These are phyloP conservation scores for Eleginops maclovinus DNA, from an alignment of 2,113 vertebrate species.

Conservation along the genomic window DNA sequence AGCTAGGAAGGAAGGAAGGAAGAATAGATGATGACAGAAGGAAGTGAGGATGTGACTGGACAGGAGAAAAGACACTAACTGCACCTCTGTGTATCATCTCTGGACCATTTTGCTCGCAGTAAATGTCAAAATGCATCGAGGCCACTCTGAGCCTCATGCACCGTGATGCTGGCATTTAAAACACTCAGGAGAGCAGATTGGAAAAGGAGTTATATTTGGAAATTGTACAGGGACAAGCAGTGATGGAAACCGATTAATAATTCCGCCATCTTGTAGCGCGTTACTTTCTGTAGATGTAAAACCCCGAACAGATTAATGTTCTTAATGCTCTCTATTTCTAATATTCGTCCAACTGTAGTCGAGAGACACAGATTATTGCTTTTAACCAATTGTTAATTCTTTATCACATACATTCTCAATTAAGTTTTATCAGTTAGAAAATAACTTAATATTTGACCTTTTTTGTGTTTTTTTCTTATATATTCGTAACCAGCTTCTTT, in stretches of 20 bases:
- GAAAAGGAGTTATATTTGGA: slow-evolving; percentile 51
- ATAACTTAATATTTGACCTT: too few species aligned
- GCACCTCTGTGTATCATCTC: slow-evolving; percentile 36
- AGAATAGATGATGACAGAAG: slow-evolving; percentile 48
- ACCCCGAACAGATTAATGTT: not conserved
- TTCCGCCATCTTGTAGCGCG: not conserved
- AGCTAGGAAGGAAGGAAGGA: slow-evolving; percentile 35
- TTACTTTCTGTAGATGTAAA: not conserved
- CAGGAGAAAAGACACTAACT: slow-evolving; percentile 37
- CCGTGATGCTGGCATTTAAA: slow-evolving; percentile 51
- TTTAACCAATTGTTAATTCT: not conserved
- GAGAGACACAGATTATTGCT: not conserved
- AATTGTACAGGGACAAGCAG: slow-evolving; percentile 5
- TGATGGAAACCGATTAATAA: not conserved
- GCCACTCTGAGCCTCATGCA: slow-evolving; percentile 20
- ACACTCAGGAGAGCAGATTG: slow-evolving; percentile 64
- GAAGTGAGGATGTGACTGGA: slow-evolving; percentile 44
- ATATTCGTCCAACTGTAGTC: not conserved
- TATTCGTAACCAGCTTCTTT: too few species aligned
- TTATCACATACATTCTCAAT: not conserved
- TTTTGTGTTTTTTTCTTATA: too few species aligned
- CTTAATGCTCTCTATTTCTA: not conserved
- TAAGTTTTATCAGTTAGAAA: not conserved
- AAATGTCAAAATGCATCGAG: slow-evolving; percentile 54
- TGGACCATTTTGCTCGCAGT: slow-evolving; percentile 38